A percentile compares a stretch with the other conserved stretches of the same genome.
Conservation (phyloP, 2,797 vertebrate species). For the Cichlasoma orientale region DNA sequence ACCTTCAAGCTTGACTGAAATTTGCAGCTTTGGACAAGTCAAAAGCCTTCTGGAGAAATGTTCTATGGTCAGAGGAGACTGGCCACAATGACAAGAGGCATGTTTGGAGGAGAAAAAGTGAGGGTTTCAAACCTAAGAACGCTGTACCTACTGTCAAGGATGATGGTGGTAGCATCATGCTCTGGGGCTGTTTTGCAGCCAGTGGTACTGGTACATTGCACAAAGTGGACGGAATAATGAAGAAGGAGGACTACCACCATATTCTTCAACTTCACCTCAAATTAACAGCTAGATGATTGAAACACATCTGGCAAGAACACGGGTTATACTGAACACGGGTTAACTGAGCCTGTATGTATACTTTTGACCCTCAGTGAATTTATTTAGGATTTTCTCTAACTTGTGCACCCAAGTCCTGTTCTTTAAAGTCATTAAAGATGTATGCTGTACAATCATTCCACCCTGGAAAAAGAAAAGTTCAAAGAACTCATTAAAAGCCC, state of each 20-base stretch:
- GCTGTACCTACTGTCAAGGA: not conserved
- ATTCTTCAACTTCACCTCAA: not conserved
- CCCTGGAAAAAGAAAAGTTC: too few species aligned
- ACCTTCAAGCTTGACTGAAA: not conserved
- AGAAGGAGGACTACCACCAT: not conserved
- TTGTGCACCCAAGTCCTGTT: too few species aligned
- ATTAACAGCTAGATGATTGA: not conserved
- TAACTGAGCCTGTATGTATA: too few species aligned
- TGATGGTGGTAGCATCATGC: not conserved
- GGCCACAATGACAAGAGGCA: not conserved
- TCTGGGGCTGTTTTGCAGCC: not conserved
- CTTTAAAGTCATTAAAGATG: too few species aligned
- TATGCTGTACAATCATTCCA: too few species aligned
- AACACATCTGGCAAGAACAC: not conserved
- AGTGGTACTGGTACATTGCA: not conserved
- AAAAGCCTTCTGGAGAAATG: not conserved
- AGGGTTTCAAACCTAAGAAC: not conserved
- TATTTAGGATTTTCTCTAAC: too few species aligned
- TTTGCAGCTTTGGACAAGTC: not conserved
- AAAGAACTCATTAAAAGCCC: too few species aligned
- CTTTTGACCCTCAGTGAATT: too few species aligned
- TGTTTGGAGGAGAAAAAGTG: not conserved
- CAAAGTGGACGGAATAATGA: not conserved
- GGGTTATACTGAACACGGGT: too few species aligned
- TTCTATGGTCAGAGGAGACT: not conserved